Evolutionary conservation across 2,797 vertebrate species (phyloP).

Genomic region (Eurystomus glaucurus): DNA sequence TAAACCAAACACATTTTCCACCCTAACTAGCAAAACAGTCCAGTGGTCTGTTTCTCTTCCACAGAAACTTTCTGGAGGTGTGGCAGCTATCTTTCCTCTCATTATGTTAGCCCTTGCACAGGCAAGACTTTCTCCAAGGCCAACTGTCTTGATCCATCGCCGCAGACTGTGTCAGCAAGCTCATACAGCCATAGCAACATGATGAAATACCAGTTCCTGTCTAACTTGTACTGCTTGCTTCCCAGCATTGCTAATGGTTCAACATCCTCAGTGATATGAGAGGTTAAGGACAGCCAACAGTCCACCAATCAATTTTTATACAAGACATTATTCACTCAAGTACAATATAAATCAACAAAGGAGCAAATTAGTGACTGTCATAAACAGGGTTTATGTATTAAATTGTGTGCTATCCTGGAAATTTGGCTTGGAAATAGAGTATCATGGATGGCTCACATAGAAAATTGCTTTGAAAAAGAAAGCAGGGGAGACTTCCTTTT

Average conservation of each 20-base stretch:
- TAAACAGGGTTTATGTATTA: not conserved
- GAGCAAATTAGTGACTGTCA: not conserved
- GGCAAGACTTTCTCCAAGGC: conserved; percentile 29
- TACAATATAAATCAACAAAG: not conserved
- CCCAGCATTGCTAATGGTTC: not conserved
- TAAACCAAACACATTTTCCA: conserved; percentile 54
- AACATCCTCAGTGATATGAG: not conserved
- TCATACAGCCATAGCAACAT: not conserved
- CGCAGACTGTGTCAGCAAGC: not conserved
- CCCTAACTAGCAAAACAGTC: conserved; percentile 17
- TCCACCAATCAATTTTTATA: not conserved
- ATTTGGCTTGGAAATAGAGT: not conserved
- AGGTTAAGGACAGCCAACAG: not conserved
- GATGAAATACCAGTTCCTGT: conserved; percentile 15
- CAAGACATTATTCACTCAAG: not conserved
- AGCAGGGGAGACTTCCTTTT: not conserved
- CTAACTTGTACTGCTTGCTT: not conserved
- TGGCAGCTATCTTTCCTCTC: conserved; percentile 49
- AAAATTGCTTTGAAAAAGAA: conserved; percentile 31
- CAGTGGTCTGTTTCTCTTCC: conserved; percentile 11
- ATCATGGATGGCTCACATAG: not conserved
- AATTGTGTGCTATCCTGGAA: not conserved
- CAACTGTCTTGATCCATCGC: not conserved
- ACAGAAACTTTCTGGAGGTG: not conserved
- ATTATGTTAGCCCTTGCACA: conserved; percentile 10